Conservation (phyloP, 2,797 vertebrate genomes). For the Columba guinea region DNA sequence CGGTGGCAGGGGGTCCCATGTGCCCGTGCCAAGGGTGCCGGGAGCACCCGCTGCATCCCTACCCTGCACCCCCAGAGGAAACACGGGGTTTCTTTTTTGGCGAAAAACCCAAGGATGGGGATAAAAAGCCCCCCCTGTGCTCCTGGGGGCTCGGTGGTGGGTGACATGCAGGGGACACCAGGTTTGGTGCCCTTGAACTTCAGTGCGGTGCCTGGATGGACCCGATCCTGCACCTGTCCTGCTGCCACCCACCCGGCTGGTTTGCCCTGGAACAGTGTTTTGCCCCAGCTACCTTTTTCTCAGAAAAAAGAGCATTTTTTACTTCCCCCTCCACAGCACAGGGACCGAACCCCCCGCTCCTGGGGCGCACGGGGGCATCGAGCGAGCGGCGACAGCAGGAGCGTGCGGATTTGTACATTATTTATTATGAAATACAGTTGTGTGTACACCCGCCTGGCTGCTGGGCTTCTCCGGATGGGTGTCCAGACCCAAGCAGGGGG, state of each 20-base stretch:
- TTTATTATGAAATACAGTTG: conserved; percentile 52
- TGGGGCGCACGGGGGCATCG: neutral
- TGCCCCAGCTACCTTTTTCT: neutral
- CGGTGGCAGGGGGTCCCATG: neutral
- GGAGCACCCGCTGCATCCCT: fast-evolving
- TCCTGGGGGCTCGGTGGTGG: neutral
- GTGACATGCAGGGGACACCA: fast-evolving
- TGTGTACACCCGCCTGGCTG: neutral
- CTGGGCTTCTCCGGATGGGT: neutral
- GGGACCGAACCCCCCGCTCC: too few species aligned
- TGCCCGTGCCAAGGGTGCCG: fast-evolving
- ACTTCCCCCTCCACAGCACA: neutral
- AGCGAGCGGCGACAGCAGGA: neutral
- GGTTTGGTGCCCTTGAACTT: neutral
- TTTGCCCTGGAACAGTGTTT: neutral
- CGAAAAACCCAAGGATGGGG: fast-evolving
- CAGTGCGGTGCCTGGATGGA: fast-evolving
- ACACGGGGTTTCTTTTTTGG: fast-evolving
- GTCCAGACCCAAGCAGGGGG: neutral
- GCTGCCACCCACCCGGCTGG: fast-evolving
- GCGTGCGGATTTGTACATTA: conserved; percentile 31
- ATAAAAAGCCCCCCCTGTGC: neutral
- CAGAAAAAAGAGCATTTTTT: neutral
- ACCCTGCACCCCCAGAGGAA: neutral
- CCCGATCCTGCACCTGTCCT: neutral